Evolutionary conservation across 2,113 vertebrate species (phyloP).

Genomic region (Taurulus bubalis): DNA sequence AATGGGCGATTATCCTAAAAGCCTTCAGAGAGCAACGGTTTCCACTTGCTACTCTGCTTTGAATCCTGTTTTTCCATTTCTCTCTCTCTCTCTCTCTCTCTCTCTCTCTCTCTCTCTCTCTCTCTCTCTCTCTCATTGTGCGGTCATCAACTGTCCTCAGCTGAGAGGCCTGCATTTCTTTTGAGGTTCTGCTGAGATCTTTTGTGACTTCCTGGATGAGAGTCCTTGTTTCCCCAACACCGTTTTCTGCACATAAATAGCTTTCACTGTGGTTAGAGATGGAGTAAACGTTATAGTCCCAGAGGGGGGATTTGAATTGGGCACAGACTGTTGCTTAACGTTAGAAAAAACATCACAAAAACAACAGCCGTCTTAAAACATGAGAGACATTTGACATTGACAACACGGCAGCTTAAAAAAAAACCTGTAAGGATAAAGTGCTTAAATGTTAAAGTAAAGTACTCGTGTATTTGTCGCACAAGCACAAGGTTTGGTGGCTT

Average conservation of each 20-base stretch:
- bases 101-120: neutral
- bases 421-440: neutral
- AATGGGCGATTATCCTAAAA: constrained; percentile 4
- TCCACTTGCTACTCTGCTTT: neutral
- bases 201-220: constrained; percentile 13
- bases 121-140: constrained; percentile 3
- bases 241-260: neutral
- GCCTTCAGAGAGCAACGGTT: neutral
- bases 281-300: neutral
- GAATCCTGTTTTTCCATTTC: neutral
- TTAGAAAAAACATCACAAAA: neutral
- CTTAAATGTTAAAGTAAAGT: neutral
- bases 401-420: neutral
- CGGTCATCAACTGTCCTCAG: constrained; percentile 2
- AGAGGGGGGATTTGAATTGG: neutral
- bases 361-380: neutral
- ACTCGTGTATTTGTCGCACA: neutral
- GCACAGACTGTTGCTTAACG: neutral
- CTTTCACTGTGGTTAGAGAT: constrained; percentile 7
- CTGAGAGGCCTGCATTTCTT: constrained; percentile 7
- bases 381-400: neutral
- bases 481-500: neutral
- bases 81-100: neutral
- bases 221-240: neutral
- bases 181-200: neutral